Base-by-base conservation (phyloP, 1,140 invertebrate species). In the Ctenoplectra terminalis region DNA sequence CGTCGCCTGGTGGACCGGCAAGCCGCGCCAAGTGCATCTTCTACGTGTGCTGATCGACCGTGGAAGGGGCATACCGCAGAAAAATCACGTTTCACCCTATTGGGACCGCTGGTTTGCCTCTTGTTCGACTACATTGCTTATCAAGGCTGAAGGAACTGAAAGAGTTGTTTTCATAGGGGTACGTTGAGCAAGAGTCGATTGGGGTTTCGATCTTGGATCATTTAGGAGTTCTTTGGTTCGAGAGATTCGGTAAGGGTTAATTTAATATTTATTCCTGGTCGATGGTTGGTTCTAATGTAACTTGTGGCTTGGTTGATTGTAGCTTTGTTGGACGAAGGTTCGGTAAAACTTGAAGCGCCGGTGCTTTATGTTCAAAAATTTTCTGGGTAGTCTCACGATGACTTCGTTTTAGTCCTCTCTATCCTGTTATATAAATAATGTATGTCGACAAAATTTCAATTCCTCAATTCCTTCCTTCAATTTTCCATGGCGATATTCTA, bases 11-110 rank as follows among this genome's bases (percentile, higher is more conserved):
- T 52, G 26, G 58, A 46, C 43, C 54, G 70, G 52, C 64, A 67
- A 67, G 58, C 48, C 58, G 70, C 46, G 84, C 77, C 69, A 85
- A 85, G 60, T 82, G 73, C 80, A 86, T 82, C 85, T 78, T 86
- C 70, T 66, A 71, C 78, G 34, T 69, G 40, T 64, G 26, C 37
- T 15, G 40, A 70, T 31, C 60, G 82, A 17, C n/a, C n/a, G 69
- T 79, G 46, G 66, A 20, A 78, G 75, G 75, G 75, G 75, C 29
- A 78, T 29, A 17, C 9, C 15, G 40, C 52, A 70, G 52, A 78
- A 70, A 78, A 78, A 78, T 78, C 75, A 78, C 75, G 66, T 78
- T 70, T 70, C 75, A 78, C 75, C 75, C 75, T 78, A 70, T 70
- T 70, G 52, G 66, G 66, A 67, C 34, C n/a, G 34, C 23, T 40